Conservation (phyloP, 2,797 vertebrate species). For the Sebastes flavidus region DNA sequence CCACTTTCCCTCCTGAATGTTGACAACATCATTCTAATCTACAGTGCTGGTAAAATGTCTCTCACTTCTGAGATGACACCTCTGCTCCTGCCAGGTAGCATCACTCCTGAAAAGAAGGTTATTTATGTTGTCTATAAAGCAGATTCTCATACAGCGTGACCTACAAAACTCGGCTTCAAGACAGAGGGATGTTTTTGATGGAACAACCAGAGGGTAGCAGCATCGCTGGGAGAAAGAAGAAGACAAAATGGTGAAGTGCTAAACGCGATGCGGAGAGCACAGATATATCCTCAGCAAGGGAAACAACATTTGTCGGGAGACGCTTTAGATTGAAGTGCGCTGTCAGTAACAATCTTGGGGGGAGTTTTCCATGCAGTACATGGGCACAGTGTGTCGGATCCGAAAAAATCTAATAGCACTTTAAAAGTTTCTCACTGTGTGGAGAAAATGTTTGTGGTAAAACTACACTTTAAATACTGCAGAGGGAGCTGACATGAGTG, state of each 20-base stretch:
- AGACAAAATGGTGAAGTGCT: constrained; percentile 8
- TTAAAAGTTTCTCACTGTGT: constrained; percentile 1
- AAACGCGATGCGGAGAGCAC: background rate
- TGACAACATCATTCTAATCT: background rate
- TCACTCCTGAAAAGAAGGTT: background rate
- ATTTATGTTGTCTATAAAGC: constrained; percentile 10
- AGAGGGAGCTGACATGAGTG: background rate
- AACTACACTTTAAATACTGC: background rate
- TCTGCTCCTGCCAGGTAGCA: background rate
- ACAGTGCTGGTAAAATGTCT: background rate
- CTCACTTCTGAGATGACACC: constrained; percentile 5
- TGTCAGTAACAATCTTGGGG: background rate
- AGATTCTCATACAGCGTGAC: constrained; percentile 8
- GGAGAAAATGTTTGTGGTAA: background rate
- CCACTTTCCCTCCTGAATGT: background rate
- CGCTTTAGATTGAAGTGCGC: background rate
- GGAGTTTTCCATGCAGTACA: background rate
- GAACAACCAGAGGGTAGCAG: background rate
- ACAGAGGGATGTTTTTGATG: constrained; percentile 34
- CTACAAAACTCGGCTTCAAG: constrained; percentile 37
- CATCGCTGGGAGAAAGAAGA: background rate
- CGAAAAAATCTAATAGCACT: background rate
- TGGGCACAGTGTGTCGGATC: background rate
- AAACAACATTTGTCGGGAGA: constrained; percentile 13
- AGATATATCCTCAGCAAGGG: background rate